phyloP scores from a whole-genome alignment of 64 coral and sea anemone species.

The Montipora sp. region DNA sequence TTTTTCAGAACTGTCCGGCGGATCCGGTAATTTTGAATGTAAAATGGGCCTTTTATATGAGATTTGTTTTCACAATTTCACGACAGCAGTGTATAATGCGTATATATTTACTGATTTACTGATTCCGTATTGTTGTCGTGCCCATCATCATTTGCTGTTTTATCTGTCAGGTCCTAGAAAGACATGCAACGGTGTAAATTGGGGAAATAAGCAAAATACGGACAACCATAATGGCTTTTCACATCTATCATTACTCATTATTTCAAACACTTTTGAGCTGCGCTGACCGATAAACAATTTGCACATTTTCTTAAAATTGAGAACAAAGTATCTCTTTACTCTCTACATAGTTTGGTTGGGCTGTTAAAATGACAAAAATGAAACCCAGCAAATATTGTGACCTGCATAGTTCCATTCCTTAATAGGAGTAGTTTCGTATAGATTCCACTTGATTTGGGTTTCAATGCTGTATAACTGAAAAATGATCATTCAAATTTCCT shows the following conservation, averaged over 20 bases:
- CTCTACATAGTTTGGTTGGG: conserved; percentile 14
- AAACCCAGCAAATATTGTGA: conserved; percentile 14
- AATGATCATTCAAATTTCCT: conserved; percentile 14
- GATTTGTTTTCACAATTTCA: conserved; percentile 58
- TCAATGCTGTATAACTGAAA: not conserved
- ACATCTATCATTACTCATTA: conserved; percentile 19
- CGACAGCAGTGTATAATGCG: conserved; percentile 34
- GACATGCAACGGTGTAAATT: conserved; percentile 9
- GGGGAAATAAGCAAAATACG: conserved; percentile 10
- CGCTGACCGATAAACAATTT: conserved; percentile 18
- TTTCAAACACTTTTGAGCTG: conserved; percentile 7
- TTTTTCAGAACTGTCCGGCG: conserved; percentile 52
- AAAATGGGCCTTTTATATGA: conserved; percentile 61
- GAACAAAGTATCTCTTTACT: conserved; percentile 17
- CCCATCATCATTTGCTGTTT: conserved; percentile 20
- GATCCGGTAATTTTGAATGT: conserved; percentile 55
- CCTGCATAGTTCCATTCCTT: conserved; percentile 24
- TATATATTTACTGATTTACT: conserved; percentile 57
- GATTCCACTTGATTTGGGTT: conserved; percentile 21
- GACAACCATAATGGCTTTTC: conserved; percentile 21
- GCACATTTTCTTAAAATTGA: conserved; percentile 22
- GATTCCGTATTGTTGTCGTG: conserved; percentile 35
- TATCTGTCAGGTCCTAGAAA: conserved; percentile 2
- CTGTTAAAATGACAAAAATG: conserved; percentile 16
- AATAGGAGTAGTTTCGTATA: conserved; percentile 19